Conservation (phyloP, 2,888 invertebrate species). For the Epistrophella euchroma region DNA sequence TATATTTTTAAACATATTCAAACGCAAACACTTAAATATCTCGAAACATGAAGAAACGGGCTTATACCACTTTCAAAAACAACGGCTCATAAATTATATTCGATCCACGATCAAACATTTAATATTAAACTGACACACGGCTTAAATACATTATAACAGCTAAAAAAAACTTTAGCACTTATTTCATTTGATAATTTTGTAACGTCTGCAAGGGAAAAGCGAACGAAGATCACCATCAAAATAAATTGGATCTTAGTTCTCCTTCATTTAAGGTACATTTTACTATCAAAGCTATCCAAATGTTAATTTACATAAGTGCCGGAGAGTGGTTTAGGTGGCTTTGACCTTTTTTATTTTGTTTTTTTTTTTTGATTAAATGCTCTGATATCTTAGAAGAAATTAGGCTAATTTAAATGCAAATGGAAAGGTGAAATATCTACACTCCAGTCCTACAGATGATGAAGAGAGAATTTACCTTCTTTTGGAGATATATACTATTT, state of each 20-base stretch:
- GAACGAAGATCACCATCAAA: not conserved
- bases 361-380: not conserved
- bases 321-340: not conserved
- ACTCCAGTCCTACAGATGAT: not conserved
- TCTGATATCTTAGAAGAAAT: not conserved
- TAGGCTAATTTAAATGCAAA: slow-evolving; percentile 1
- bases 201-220: not conserved
- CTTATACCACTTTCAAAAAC: too few species aligned
- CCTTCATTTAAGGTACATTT: not conserved
- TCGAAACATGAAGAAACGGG: too few species aligned
- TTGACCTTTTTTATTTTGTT: not conserved
- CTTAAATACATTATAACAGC: too few species aligned
- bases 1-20: too few species aligned
- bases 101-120: too few species aligned
- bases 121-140: too few species aligned
- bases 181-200: not conserved
- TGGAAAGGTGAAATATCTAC: not conserved
- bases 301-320: not conserved
- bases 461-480: slow-evolving; percentile 26
- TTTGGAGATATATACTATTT: slow-evolving; percentile 24
- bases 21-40: too few species aligned
- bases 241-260: not conserved
- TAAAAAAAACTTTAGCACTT: too few species aligned
- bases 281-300: not conserved
- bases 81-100: too few species aligned